phyloP scores from a whole-genome alignment of 2,797 vertebrate genomes.

The Sparus aurata region DNA sequence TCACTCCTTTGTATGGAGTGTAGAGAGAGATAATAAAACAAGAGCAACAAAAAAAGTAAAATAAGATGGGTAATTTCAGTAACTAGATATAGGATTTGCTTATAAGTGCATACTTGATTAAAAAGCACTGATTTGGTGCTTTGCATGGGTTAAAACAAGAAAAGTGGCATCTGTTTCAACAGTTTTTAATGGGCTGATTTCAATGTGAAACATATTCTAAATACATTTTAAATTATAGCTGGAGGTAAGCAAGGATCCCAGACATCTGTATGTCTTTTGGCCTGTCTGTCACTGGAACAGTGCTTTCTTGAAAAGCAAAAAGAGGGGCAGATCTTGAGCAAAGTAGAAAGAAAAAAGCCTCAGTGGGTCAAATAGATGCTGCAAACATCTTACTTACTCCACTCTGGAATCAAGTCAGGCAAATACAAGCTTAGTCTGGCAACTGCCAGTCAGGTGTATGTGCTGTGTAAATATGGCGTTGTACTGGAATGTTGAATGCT shows the following conservation, averaged over 20 bases:
- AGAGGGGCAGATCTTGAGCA: not conserved
- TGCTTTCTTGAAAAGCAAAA: not conserved
- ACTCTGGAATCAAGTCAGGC: not conserved
- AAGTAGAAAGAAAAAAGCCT: not conserved
- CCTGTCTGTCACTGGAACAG: not conserved
- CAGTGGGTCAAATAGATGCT: too few species aligned
- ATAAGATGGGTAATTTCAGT: not conserved
- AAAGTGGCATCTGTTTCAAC: not conserved
- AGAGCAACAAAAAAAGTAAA: not conserved
- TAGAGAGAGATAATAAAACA: not conserved
- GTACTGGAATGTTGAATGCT: too few species aligned
- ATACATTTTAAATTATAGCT: not conserved
- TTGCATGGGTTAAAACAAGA: not conserved
- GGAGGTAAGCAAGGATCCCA: not conserved
- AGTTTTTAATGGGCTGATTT: not conserved
- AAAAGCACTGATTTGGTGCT: not conserved
- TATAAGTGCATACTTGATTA: too few species aligned
- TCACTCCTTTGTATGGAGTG: not conserved
- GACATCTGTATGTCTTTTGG: not conserved
- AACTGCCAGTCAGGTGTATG: not conserved
- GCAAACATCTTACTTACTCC: not conserved
- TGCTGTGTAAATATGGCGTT: not conserved
- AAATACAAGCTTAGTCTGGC: not conserved
- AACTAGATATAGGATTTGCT: too few species aligned
- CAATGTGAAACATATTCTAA: too few species aligned